Base-by-base conservation (phyloP, 2,888 invertebrate species). In the Eremobia ochroleuca region DNA sequence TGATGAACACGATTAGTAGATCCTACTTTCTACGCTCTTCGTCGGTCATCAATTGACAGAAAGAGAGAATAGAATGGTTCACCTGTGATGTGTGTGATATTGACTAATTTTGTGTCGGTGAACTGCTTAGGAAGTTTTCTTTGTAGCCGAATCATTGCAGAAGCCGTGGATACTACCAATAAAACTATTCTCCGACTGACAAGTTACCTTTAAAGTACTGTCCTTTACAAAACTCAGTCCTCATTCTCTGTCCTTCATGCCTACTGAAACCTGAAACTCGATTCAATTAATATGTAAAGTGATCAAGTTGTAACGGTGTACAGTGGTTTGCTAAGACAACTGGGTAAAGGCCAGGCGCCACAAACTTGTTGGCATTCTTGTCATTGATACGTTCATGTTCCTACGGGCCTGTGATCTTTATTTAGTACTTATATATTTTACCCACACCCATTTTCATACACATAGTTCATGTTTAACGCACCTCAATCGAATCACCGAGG, bases 301-400 rank as follows among this genome's bases (percentile, higher is more conserved):
- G 58, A 49, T 79, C 46, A 49, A 46, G 46, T 71, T 58, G 58
- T 62, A 31, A 55, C n/a, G n/a, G 4, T 78, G 46, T n/a, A 65
- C 49, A 64, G 55, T 73, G 67, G 40, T 49, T 67, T 74, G 64
- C 52, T 79, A 55, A 77, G 43, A 58, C n/a, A 40, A 52, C 58
- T 62, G 55, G 61, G 55, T 68, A 74, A 81, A 81, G 81, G 67
- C 74, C 34, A 67, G 37, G n/a, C 52, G 21, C 55, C 31, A 40
- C 49, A 58, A 40, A 49, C 55, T 62, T 25, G 64, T 72, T 43
- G 64, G 31, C 21, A 46, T 21, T n/a, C 61, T 55, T 59, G 62
- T 74, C 62, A 62, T 67, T 31, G 46, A 67, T 18, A 46, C 31
- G 62, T 62, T 55, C 25, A 25, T 67, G 74, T 67, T 37, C 37